Evolutionary conservation across 1,140 invertebrate genomes (phyloP), one percentile per base, ranked within the genome.

Genomic region (Ceratosolen fusciceps): DNA sequence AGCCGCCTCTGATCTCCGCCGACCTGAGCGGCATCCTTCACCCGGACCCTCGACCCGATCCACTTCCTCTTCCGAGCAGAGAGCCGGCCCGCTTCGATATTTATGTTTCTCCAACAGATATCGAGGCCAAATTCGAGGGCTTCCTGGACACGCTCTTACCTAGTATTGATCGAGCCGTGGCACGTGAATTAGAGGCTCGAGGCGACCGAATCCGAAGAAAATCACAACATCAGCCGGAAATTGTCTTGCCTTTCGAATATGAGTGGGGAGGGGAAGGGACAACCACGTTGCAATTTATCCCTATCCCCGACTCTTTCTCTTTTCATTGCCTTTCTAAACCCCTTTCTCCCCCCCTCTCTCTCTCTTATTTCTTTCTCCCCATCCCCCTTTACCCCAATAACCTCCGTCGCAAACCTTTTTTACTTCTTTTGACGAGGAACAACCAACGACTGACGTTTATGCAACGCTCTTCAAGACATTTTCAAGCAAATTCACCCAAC

Each of bases 1-100:
- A n/a, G 29, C 9, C 19, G 21, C 31, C 76, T 72, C 37, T 78
- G 76, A 78, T 78, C 76, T 54, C 12, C 12, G 70, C 77, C 77
- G 77, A 79, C 77, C 65, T 73, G 56, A 73, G 58, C 19, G 16
- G 31, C 12, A 21, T 29, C 29, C n/a, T 52, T 43, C 14, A 43
- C 65, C 21, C 26, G 26, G 12, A 1, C 16, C 19, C 12, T 54
- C 24, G 16, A 31, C 31, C 31, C 3, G 60, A 21, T 37, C 31
- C 2, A 65, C 60, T 65, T 65, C 60, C 60, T 65, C 60, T 65
- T 65, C 60, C 34, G 60, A 65, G 29, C 19, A 0, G 16, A 29
- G 24, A 47, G 10, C n/a, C 2, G 21, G n/a, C n/a, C 2, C 34
- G n/a, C 43, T 26, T 24, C 21, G 67, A 68, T 4, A 60, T 60